Evolutionary conservation across 2,113 vertebrate species (phyloP), one percentile per base, ranked within the genome.

Genomic region (Neodontobutis hainanensis): DNA sequence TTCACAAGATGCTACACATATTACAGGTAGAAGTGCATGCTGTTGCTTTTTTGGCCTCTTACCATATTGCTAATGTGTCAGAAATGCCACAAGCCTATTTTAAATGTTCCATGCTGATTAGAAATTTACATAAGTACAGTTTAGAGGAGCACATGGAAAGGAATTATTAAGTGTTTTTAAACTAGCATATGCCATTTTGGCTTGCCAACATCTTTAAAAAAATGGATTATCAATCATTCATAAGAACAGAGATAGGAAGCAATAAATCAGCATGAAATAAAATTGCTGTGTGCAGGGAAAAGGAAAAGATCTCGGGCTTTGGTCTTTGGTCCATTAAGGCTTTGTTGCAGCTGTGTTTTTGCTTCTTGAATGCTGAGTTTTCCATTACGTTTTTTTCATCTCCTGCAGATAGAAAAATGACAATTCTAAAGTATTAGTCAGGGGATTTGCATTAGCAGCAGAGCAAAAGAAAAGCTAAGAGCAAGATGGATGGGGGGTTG

Each of bases 361-460:
- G 65, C 61, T 40, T 77, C 72, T 27, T 68, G 65, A 69, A 83
- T 62, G 56, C 68, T 69, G 15, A 44, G 32, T 73, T 40, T 78
- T 45, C 51, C 59, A 53, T 67, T 64, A 58, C 57, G 71, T 69
- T 35, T 57, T n/a, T n/a, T 51, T 47, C 56, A 66, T 72, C 61
- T 62, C 65, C 66, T 69, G 67, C 66, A 73, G 74, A 85, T 76
- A 72, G 75, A 80, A 75, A 73, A 74, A 81, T 75, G 60, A 75
- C 67, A 61, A 60, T 68, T 77, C 42, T 42, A 50, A 77, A 68
- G 65, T 78, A 69, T 77, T 78, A 70, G 61, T 71, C 61, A 36
- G n/a, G 15, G 42, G 67, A 81, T 77, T 55, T 72, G 72, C 84
- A 77, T 86, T 77, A 70, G 69, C 57, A 78, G 78, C 56, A 53